Evolutionary conservation across 1,140 invertebrate species (phyloP), one percentile per base, ranked within the genome.

Genomic region (Caenorhabditis brenneri): DNA sequence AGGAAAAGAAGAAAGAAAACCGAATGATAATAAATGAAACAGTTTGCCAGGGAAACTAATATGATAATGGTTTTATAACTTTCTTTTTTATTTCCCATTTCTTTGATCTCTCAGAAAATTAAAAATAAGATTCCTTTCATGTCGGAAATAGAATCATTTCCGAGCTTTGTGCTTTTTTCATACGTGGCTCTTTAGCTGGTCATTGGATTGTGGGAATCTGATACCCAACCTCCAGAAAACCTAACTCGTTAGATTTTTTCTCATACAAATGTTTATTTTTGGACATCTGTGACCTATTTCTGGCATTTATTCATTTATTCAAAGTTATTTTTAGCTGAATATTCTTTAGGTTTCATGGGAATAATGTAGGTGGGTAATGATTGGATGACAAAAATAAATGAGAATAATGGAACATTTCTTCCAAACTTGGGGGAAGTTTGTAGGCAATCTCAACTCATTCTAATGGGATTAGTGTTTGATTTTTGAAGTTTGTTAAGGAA

Each of bases 121-220:
- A 22, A 2, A n/a, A 55, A 16, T 29, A 58, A n/a, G n/a, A n/a
- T 16, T 58, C 27, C 3, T 58, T 58, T 58, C 33, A 27, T 7
- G 42, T 36, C 65, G 29, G n/a, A 42, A 42, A 74, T 74, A 74
- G 4, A 74, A 42, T 74, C 22, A 42, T 42, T 55, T 55, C 7
- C 24, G 24, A n/a, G n/a, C n/a, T n/a, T n/a, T 27, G 22, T 24
- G 10, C 24, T 55, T 55, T 9, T 15, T 9, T 27, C 22, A 29
- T 55, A n/a, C n/a, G n/a, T 74, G 29, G 29, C 15, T 42, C 36
- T 46, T 46, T 46, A 10, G 12, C 15, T 74, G 58, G 58, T 74
- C 65, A 42, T 42, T 74, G 65, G n/a, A 74, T 74, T 74, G 33
- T 74, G 65, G 65, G 65, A 74, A 74, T 74, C 36, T 74, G 65